Evolutionary conservation across 2,888 invertebrate species (phyloP).

Genomic region (Agriotes lineatus): DNA sequence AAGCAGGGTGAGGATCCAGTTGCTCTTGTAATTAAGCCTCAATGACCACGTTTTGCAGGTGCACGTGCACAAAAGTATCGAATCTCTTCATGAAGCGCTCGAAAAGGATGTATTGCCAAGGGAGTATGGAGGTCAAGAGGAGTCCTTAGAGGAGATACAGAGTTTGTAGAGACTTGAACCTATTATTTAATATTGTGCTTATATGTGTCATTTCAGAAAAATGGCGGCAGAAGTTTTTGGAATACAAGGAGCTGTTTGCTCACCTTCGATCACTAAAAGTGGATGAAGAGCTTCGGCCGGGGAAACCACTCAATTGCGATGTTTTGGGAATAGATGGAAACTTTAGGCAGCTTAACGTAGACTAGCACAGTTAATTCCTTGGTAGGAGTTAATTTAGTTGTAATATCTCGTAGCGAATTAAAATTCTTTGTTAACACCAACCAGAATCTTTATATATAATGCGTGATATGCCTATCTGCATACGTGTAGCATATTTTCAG

Average conservation of each 20-base stretch:
- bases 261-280: background rate
- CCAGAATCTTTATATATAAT: too few species aligned
- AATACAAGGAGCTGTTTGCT: background rate
- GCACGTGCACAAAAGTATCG: conserved; percentile 15
- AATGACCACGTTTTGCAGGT: conserved; percentile 21
- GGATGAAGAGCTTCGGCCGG: background rate
- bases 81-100: conserved; percentile 13
- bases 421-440: too few species aligned
- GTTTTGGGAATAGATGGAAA: conserved; percentile 22
- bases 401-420: too few species aligned
- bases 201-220: conserved; percentile 1
- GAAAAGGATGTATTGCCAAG: conserved; percentile 12
- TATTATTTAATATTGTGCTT: too few species aligned
- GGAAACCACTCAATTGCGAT: background rate
- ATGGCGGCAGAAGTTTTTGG: background rate
- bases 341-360: conserved; percentile 17
- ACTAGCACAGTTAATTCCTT: too few species aligned
- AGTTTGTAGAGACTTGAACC: too few species aligned
- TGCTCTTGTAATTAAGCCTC: background rate
- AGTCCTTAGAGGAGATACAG: conserved; percentile 14
- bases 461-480: too few species aligned
- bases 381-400: too few species aligned
- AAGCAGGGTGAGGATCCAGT: background rate
- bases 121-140: conserved; percentile 30
- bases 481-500: too few species aligned